These are phyloP conservation scores for Tromatobia lineatoria DNA, from an alignment of 2,888 invertebrate genomes.

Conservation along the genomic window DNA sequence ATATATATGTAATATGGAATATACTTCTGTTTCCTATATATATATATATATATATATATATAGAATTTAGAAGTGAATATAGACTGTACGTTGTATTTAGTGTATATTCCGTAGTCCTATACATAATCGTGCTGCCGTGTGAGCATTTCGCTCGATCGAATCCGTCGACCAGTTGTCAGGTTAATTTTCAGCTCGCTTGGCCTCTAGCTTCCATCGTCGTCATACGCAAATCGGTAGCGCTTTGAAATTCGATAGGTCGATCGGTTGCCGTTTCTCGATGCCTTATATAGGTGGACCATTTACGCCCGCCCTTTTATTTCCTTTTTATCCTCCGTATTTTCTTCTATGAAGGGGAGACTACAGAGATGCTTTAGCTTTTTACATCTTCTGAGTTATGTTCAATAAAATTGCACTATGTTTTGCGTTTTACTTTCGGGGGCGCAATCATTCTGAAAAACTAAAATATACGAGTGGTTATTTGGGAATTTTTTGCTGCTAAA, in stretches of 20 bases:
- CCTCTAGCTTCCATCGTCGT: constrained; percentile 50
- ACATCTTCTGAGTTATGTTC: neutral
- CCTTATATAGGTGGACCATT: neutral
- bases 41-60: neutral
- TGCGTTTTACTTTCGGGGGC: neutral
- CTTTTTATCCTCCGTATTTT: constrained; percentile 6
- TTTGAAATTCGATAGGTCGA: constrained; percentile 64
- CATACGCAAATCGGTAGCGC: constrained; percentile 46
- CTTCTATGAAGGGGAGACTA: neutral
- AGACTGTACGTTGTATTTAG: neutral
- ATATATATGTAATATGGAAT: too few species aligned
- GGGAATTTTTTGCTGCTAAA: too few species aligned
- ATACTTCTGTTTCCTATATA: too few species aligned
- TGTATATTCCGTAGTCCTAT: neutral
- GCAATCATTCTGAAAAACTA: too few species aligned
- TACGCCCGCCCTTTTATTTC: constrained; percentile 1
- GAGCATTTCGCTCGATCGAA: constrained; percentile 48
- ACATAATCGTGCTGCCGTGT: constrained; percentile 31
- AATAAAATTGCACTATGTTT: neutral
- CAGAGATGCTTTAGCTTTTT: neutral
- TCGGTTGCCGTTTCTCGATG: constrained; percentile 28
- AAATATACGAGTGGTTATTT: too few species aligned
- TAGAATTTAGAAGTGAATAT: neutral
- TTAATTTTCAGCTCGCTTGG: constrained; percentile 56
- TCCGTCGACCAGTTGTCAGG: constrained; percentile 47